Base-by-base conservation (phyloP, 2,113 vertebrate species). In the Gila orcuttii region DNA sequence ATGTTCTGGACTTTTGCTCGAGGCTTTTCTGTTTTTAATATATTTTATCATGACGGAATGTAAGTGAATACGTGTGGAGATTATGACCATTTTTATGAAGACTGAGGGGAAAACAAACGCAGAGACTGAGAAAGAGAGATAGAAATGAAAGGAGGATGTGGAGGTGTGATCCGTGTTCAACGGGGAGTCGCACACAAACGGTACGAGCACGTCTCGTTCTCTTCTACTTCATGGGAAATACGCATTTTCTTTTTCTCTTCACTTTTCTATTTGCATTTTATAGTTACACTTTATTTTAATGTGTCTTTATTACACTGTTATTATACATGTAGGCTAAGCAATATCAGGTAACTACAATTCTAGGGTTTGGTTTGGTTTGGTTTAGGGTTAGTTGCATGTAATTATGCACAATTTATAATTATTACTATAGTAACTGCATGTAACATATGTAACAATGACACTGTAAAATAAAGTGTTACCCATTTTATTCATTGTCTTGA, bases 11-110 rank as follows among this genome's bases (percentile, higher is more conserved):
- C 90, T 93, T 73, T 42, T 23, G 17, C 36, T 11, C 91, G 90
- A 85, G 85, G 86, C 89, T 92, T 87, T 93, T 84, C 76, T n/a
- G 90, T 90, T 45, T 87, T 93, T 92, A 92, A 85, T 88, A 75
- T 93, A 89, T 93, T 93, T 93, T n/a, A 10, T 90, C 89, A 91
- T 91, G 88, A 93, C 80, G 84, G 91, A 93, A 94, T 91, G 88
- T 91, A 90, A 82, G 75, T 80, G 89, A 92, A 90, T 93, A 94
- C 92, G 92, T 87, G 90, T 92, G 85, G 88, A 91, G 86, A 90
- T 89, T 88, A 91, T 87, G 88, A 90, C 62, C 78, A 86, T 86
- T 84, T 79, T 87, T 87, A 86, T 88, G 87, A 89, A 91, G 47
- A 90, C 86, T 86, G 50, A 3, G 50, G 8, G 25, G 23, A 74